Percentiles rank a stretch among this genome's conserved stretches.
Evolutionary conservation across 35 echinoderm and acorn worm species (phyloP).

Genomic region (Holothuria glaberrima): DNA sequence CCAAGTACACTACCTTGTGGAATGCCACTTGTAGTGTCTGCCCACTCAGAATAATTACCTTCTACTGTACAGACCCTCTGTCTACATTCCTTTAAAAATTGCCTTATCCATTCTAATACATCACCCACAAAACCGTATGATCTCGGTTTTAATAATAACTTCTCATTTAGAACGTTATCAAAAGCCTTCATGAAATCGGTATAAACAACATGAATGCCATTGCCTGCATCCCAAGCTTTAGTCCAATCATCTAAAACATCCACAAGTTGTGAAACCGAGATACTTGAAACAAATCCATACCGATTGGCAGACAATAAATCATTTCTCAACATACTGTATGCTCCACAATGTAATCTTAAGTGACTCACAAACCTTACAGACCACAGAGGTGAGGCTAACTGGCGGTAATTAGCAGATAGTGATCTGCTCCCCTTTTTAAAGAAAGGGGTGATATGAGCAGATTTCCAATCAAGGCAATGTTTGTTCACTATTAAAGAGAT

Average conservation of each 20-base stretch:
- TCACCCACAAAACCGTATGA: too few species aligned
- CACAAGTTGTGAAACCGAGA: background rate
- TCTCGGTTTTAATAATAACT: too few species aligned
- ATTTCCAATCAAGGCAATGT: background rate
- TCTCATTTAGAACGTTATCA: background rate
- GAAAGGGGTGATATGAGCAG: background rate
- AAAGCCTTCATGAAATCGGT: constrained; percentile 7
- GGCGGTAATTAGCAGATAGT: background rate
- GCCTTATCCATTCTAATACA: too few species aligned
- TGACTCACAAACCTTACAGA: background rate
- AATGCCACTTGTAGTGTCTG: background rate
- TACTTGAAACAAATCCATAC: too few species aligned
- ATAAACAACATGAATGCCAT: background rate
- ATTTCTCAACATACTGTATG: too few species aligned
- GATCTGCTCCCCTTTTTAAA: background rate
- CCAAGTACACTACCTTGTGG: constrained; percentile 46
- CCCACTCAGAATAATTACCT: background rate
- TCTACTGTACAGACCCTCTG: constrained; percentile 1
- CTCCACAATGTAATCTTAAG: background rate
- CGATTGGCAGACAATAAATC: too few species aligned
- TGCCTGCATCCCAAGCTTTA: too few species aligned
- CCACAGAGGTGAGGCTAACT: too few species aligned
- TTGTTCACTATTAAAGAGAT: background rate
- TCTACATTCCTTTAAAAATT: too few species aligned
- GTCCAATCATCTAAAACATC: too few species aligned